These are phyloP conservation scores for Alethe diademata DNA, from an alignment of 2,113 vertebrate species.

Conservation along the genomic window DNA sequence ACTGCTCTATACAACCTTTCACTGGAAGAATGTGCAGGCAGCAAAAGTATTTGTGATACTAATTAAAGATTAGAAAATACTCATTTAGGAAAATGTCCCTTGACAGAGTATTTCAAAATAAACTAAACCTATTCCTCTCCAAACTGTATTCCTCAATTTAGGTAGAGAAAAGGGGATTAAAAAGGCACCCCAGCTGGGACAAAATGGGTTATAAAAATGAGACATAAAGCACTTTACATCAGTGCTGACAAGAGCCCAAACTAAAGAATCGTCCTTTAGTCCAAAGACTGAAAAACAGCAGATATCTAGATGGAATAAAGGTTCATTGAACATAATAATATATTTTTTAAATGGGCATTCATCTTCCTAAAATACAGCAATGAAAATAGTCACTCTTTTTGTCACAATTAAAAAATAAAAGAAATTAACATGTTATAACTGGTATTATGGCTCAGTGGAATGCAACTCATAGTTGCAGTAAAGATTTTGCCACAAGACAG, in stretches of 20 bases:
- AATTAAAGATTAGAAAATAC: constrained; percentile 44
- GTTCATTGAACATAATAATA: neutral
- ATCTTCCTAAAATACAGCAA: neutral
- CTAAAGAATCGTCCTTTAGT: neutral
- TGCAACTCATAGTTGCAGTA: neutral
- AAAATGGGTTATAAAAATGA: neutral
- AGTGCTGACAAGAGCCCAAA: neutral
- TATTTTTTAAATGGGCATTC: neutral
- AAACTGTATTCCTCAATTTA: neutral
- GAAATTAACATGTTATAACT: neutral
- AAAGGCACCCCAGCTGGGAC: neutral
- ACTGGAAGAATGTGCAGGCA: neutral
- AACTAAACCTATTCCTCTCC: neutral
- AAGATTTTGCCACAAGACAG: neutral
- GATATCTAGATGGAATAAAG: neutral
- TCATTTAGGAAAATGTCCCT: neutral
- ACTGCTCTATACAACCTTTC: neutral
- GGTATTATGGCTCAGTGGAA: neutral
- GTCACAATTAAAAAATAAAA: neutral
- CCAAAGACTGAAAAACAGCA: neutral
- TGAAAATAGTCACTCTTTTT: neutral
- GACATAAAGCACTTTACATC: neutral
- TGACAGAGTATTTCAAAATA: neutral
- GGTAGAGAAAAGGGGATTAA: neutral
- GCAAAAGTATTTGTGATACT: constrained; percentile 26